Conservation (phyloP, 2,113 vertebrate genomes). For the Protobothrops mucrosquamatus region DNA sequence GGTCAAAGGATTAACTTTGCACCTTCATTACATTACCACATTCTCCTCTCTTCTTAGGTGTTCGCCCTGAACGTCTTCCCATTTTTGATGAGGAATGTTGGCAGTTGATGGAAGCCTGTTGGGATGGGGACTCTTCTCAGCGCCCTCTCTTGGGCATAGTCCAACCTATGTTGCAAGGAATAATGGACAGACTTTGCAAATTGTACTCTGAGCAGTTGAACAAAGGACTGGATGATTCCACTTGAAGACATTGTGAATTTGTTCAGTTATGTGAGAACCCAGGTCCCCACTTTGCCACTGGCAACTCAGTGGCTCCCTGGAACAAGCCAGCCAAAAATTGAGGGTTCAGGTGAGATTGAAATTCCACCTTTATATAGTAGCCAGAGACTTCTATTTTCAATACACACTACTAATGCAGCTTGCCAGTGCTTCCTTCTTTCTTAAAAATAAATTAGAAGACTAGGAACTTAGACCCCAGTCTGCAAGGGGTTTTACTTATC, state of each 20-base stretch:
- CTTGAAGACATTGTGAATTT: slow-evolving; percentile 69
- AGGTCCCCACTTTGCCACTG: slow-evolving; percentile 31
- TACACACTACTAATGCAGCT: slow-evolving; percentile 24
- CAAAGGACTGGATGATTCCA: slow-evolving; percentile 86
- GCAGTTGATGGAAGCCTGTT: slow-evolving; percentile 98
- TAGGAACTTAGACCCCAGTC: neutral
- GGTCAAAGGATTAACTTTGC: neutral
- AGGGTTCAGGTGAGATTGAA: neutral
- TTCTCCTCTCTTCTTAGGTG: slow-evolving; percentile 69
- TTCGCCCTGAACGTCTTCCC: slow-evolving; percentile 85
- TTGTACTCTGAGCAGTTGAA: slow-evolving; percentile 66
- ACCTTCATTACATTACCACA: neutral
- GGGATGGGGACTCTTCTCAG: slow-evolving; percentile 90
- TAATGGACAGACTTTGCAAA: slow-evolving; percentile 88
- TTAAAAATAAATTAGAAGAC: neutral
- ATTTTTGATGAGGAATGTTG: slow-evolving; percentile 95
- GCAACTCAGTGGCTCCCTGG: slow-evolving; percentile 39
- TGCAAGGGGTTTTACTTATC: slow-evolving; percentile 19
- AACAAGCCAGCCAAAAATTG: slow-evolving; percentile 23
- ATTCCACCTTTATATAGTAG: neutral
- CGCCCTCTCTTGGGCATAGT: slow-evolving; percentile 93
- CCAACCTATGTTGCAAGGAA: slow-evolving; percentile 89
- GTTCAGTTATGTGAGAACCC: slow-evolving; percentile 36
- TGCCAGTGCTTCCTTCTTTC: slow-evolving; percentile 22
- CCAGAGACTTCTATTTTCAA: slow-evolving; percentile 15